Evolutionary conservation across 2,888 invertebrate genomes (phyloP).

Genomic region (Apamea epomidion): DNA sequence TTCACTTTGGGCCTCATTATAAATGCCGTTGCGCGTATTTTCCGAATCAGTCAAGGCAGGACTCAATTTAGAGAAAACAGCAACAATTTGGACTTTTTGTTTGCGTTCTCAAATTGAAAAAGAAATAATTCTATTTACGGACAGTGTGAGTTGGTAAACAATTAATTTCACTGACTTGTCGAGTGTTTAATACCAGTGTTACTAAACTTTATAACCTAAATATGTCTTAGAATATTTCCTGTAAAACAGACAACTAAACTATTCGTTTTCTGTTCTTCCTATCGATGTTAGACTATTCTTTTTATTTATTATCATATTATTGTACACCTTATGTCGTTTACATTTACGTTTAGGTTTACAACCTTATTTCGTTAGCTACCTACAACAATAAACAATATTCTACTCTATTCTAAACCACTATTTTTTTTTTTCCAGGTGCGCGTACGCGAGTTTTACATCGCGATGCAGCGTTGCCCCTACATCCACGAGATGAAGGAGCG

Average conservation of each 20-base stretch:
- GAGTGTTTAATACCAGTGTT: neutral
- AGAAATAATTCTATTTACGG: neutral
- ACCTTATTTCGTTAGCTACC: neutral
- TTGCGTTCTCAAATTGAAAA: too few species aligned
- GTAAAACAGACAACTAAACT: neutral
- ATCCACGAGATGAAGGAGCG: slow-evolving; percentile 98
- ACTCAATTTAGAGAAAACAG: neutral
- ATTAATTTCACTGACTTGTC: neutral
- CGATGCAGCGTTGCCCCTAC: slow-evolving; percentile 97
- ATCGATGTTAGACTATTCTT: neutral
- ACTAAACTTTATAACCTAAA: neutral
- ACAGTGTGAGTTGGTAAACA: neutral
- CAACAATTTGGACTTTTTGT: neutral
- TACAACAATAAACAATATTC: neutral
- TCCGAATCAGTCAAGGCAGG: neutral
- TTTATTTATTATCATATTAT: neutral
- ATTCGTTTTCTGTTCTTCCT: neutral
- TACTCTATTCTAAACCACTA: neutral
- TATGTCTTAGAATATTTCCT: neutral
- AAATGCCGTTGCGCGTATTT: neutral
- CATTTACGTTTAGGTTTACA: neutral
- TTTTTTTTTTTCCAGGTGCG: slow-evolving; percentile 79
- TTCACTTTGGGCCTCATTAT: too few species aligned
- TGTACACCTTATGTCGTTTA: neutral
- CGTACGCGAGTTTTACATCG: slow-evolving; percentile 90